Evolutionary conservation across 2,797 vertebrate species (phyloP), one percentile per base, ranked within the genome.

Genomic region (Neosilurus hyrtlii): DNA sequence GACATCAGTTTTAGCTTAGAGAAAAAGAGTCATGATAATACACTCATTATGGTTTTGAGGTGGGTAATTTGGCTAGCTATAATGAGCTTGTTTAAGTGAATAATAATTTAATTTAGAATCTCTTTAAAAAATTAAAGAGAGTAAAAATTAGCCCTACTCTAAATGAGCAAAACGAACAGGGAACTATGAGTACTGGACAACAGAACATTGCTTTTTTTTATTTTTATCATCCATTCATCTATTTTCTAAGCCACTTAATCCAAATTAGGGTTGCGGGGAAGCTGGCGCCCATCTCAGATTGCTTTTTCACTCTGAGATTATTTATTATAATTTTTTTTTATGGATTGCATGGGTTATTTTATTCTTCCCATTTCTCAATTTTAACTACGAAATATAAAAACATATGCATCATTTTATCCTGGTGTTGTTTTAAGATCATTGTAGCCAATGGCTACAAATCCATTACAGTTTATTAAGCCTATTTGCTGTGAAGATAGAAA

Each of bases 21-120:
- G 63, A 68, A 85, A 71, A 84, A 62, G 54, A 59, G 68, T 84
- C 35, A 77, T 82, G 59, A 52, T 73, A 61, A 83, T 83, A 73
- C 74, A 22, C 62, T 78, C 66, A 81, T 83, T 71, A 63, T 72
- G 76, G 85, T 83, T 84, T 87, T 70, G 65, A 63, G 84, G 73
- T 62, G 84, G 54, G 22, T 83, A 86, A 80, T 71, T 73, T 84
- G 82, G 80, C 78, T 80, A 73, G 75, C 86, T 86, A 86, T 85
- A 52, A 72, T 71, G 81, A 81, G 57, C 75, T 83, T 67, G 72
- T 82, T 80, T 79, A 85, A 82, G 73, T 35, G 52, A 52, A 63
- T 20, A 65, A 86, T 86, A 68, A 86, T 54, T 80, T 83, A 82
- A 87, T 75, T 74, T 59, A 66, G 59, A 67, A 72, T 81, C 73